Evolutionary conservation across 2,888 invertebrate genomes (phyloP).

Genomic region (Andrena chrysosceles): DNA sequence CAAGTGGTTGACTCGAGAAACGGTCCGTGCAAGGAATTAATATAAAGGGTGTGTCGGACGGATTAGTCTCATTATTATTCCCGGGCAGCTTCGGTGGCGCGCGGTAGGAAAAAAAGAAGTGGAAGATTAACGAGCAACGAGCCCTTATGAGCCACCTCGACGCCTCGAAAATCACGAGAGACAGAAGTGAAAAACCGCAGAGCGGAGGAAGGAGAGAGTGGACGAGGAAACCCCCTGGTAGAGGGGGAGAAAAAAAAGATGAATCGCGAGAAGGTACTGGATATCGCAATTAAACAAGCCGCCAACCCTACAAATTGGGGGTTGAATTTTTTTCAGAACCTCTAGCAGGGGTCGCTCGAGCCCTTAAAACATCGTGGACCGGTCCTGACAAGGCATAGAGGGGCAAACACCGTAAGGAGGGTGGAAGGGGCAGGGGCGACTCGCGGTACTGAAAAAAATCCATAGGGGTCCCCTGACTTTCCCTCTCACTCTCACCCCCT

Average conservation of each 20-base stretch:
- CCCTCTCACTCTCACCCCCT: slow-evolving; percentile 49
- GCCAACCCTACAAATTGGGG: slow-evolving; percentile 80
- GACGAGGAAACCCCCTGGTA: slow-evolving; percentile 5
- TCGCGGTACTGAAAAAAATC: slow-evolving; percentile 81
- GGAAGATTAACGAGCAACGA: slow-evolving; percentile 69
- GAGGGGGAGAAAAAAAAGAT: slow-evolving; percentile 59
- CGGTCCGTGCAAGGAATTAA: slow-evolving; percentile 66
- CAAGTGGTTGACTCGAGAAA: slow-evolving; percentile 54
- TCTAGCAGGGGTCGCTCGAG: slow-evolving; percentile 70
- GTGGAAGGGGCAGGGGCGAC: slow-evolving; percentile 44
- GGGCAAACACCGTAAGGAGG: slow-evolving; percentile 45
- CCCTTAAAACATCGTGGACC: slow-evolving; percentile 71
- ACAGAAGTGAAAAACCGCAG: slow-evolving; percentile 48
- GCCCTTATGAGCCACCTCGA: slow-evolving; percentile 63
- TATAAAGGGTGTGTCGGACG: slow-evolving; percentile 73
- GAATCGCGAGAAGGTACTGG: slow-evolving; percentile 71
- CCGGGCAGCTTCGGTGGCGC: slow-evolving; percentile 58
- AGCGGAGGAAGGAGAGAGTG: slow-evolving; percentile 12
- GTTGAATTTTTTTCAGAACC: slow-evolving; percentile 78
- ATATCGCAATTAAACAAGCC: slow-evolving; percentile 83
- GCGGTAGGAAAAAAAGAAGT: slow-evolving; percentile 41
- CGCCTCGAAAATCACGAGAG: slow-evolving; percentile 67
- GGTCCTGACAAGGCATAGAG: slow-evolving; percentile 58
- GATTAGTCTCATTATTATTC: slow-evolving; percentile 79
- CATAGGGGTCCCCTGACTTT: slow-evolving; percentile 79